Conservation (phyloP, 1,140 invertebrate genomes). For the Magallana angulata region DNA sequence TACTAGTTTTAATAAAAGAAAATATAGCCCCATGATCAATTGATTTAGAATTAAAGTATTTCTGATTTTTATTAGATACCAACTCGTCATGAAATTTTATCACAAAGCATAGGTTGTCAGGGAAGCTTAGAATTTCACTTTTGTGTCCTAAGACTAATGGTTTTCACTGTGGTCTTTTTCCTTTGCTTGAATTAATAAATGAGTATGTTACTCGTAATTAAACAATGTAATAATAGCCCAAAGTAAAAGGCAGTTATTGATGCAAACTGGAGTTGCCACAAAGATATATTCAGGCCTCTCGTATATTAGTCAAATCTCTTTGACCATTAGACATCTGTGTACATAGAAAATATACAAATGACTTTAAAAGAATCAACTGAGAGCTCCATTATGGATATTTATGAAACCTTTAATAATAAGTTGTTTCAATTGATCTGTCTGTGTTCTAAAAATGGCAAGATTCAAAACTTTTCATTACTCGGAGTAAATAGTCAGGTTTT, state of each 20-base stretch:
- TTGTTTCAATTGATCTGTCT: slow-evolving; percentile 28
- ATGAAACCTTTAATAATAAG: slow-evolving; percentile 29
- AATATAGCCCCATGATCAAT: slow-evolving; percentile 42
- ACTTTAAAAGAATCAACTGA: slow-evolving; percentile 1
- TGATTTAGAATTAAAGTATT: slow-evolving; percentile 42
- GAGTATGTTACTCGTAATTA: slow-evolving; percentile 29
- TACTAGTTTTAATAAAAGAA: slow-evolving; percentile 38
- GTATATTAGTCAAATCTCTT: slow-evolving; percentile 8
- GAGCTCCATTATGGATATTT: slow-evolving; percentile 16
- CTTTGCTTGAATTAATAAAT: slow-evolving; percentile 32
- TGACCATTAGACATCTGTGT: slow-evolving; percentile 29
- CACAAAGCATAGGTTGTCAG: slow-evolving; percentile 23
- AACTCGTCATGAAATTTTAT: slow-evolving; percentile 23
- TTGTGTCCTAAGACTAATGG: slow-evolving; percentile 30
- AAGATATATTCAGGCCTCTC: background rate
- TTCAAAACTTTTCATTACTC: background rate
- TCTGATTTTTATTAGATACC: slow-evolving; percentile 40
- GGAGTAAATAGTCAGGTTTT: slow-evolving; percentile 21
- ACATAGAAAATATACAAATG: slow-evolving; percentile 33
- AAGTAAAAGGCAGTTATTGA: slow-evolving; percentile 17
- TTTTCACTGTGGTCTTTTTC: background rate
- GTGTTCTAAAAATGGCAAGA: slow-evolving; percentile 14
- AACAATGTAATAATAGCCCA: slow-evolving; percentile 25
- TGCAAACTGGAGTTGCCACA: background rate
- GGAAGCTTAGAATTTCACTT: slow-evolving; percentile 32